These are phyloP conservation scores for Plagodis pulveraria DNA, from an alignment of 2,888 invertebrate species.

Conservation along the genomic window DNA sequence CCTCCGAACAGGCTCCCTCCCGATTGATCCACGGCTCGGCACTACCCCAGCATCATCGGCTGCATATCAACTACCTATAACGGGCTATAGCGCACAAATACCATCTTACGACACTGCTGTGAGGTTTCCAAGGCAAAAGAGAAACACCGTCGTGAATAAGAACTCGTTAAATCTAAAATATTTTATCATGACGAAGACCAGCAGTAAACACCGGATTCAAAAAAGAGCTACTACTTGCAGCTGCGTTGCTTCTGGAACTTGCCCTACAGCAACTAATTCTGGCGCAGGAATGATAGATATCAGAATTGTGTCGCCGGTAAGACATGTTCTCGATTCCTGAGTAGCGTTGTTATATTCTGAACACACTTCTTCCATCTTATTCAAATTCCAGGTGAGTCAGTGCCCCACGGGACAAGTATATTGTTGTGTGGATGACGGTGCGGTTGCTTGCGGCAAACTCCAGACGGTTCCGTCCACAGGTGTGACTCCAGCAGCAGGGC, in stretches of 20 bases:
- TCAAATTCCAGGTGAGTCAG: constrained; percentile 31
- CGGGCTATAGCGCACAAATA: constrained; percentile 63
- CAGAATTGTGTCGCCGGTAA: constrained; percentile 86
- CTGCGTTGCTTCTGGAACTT: constrained; percentile 71
- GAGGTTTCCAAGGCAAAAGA: constrained; percentile 70
- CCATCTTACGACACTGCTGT: constrained; percentile 65
- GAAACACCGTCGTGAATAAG: constrained; percentile 46
- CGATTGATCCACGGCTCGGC: constrained; percentile 78
- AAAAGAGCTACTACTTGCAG: constrained; percentile 71
- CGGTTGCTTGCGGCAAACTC: constrained; percentile 74
- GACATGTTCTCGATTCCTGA: constrained; percentile 26
- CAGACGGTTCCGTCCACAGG: constrained; percentile 64
- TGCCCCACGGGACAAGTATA: constrained; percentile 74
- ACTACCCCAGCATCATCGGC: constrained; percentile 67
- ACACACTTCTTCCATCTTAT: not conserved
- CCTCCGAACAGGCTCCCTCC: constrained; percentile 65
- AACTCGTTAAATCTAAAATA: constrained; percentile 35
- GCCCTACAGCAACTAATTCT: constrained; percentile 55
- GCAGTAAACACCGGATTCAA: constrained; percentile 51
- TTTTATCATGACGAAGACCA: constrained; percentile 34
- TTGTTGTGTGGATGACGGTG: constrained; percentile 59
- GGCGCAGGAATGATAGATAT: constrained; percentile 86
- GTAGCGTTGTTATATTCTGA: no score
- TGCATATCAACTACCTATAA: constrained; percentile 59
- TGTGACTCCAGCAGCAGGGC: constrained; percentile 73